phyloP scores from a whole-genome alignment of 2,113 vertebrate genomes.

The Pachypanchax playfairii region DNA sequence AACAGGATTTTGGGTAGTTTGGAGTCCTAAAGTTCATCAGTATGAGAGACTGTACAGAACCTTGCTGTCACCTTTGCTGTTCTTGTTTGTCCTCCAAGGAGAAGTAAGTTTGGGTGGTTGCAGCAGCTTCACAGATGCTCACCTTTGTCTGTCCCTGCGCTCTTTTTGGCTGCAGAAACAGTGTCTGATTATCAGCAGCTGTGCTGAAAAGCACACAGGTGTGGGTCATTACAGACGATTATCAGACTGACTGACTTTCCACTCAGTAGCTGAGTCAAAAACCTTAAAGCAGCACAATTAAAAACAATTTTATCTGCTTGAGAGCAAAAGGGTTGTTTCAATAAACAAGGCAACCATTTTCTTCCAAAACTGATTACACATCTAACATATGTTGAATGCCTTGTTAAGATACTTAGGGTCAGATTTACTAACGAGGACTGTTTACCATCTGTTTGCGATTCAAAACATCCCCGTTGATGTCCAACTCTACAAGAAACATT shows the following conservation, averaged over 20 bases:
- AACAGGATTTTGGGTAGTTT: no score
- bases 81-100: conserved; percentile 23
- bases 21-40: not conserved
- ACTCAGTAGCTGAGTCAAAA: not conserved
- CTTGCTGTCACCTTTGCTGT: conserved; percentile 46
- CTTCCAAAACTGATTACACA: not conserved
- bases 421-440: no score
- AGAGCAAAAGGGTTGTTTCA: not conserved
- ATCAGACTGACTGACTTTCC: conserved; percentile 16
- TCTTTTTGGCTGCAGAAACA: conserved; percentile 13
- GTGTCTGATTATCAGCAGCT: conserved; percentile 49
- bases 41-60: not conserved
- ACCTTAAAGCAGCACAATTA: conserved; percentile 1
- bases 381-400: not conserved
- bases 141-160: conserved; percentile 39
- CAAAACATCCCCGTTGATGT: no score
- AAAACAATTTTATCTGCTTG: not conserved
- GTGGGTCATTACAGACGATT: conserved; percentile 34
- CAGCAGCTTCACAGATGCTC: conserved; percentile 40
- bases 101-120: conserved; percentile 11
- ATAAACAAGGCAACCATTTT: not conserved
- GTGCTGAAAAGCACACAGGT: conserved; percentile 31
- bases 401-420: not conserved
- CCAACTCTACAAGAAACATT: no score
- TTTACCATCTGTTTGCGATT: no score